Percentiles rank a stretch among this genome's conserved stretches.
Evolutionary conservation across 2,113 vertebrate species (phyloP).

Genomic region (Pogonocichla stellata): DNA sequence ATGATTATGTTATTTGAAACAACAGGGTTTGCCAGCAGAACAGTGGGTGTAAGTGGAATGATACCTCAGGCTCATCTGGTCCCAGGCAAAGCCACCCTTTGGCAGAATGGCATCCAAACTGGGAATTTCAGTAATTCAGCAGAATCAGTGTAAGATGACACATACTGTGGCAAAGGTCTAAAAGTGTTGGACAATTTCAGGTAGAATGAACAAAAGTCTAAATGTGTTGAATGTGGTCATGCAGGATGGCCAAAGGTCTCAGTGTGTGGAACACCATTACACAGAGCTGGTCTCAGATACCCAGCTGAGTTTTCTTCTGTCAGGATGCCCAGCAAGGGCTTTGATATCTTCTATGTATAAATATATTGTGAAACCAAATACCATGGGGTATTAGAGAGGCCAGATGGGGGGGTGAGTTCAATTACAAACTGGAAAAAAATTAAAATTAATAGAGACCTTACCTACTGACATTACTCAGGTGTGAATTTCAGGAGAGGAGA

Average conservation of each 20-base stretch:
- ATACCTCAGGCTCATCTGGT: fast-evolving
- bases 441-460: neutral
- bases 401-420: neutral
- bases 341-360: neutral
- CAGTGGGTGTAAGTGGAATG: neutral
- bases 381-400: fast-evolving
- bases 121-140: fast-evolving
- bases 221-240: neutral
- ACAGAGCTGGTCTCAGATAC: neutral
- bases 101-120: neutral
- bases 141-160: neutral
- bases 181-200: neutral
- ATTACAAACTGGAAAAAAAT: neutral
- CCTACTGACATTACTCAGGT: neutral
- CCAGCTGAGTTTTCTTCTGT: neutral
- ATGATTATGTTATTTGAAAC: neutral
- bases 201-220: neutral
- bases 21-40: neutral
- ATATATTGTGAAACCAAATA: neutral
- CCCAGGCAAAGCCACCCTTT: neutral
- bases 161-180: neutral
- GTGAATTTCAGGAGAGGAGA: neutral
- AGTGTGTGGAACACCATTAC: fast-evolving
- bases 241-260: neutral
- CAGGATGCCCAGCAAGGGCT: neutral